Conservation (phyloP, 2,797 vertebrate genomes). For the Spea hammondii region DNA sequence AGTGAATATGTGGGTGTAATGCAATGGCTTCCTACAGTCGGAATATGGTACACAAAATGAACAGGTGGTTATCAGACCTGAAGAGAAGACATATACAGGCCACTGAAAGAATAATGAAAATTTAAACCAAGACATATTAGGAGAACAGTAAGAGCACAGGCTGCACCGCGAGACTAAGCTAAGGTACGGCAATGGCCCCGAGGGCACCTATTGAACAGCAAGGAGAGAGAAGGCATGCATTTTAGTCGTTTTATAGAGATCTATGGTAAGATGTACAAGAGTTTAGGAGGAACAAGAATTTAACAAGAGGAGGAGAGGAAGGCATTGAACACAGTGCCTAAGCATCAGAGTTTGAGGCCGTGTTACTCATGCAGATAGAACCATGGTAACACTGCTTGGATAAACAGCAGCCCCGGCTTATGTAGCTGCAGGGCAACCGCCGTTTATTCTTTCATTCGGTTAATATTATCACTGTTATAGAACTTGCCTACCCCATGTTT, state of each 20-base stretch:
- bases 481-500: not conserved
- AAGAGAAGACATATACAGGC: no score
- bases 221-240: conserved; percentile 4
- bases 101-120: no score
- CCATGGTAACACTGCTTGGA: not conserved
- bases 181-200: no score
- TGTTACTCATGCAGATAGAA: conserved; percentile 18
- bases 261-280: not conserved
- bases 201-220: no score
- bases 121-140: no score
- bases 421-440: not conserved
- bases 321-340: conserved; percentile 40
- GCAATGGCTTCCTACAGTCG: no score
- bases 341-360: conserved; percentile 21
- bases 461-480: not conserved
- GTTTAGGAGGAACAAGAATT: not conserved
- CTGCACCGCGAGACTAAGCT: not conserved
- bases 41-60: no score
- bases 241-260: not conserved
- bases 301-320: conserved; percentile 52
- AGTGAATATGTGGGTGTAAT: no score
- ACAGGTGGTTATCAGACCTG: no score
- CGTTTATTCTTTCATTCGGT: not conserved
- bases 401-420: not conserved
- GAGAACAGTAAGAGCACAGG: not conserved